A percentile compares a stretch with the other conserved stretches of the same genome.
Conservation (phyloP, 30 jellyfish, hydroid and myxozoan genomes). For the Turritopsis dohrnii region DNA sequence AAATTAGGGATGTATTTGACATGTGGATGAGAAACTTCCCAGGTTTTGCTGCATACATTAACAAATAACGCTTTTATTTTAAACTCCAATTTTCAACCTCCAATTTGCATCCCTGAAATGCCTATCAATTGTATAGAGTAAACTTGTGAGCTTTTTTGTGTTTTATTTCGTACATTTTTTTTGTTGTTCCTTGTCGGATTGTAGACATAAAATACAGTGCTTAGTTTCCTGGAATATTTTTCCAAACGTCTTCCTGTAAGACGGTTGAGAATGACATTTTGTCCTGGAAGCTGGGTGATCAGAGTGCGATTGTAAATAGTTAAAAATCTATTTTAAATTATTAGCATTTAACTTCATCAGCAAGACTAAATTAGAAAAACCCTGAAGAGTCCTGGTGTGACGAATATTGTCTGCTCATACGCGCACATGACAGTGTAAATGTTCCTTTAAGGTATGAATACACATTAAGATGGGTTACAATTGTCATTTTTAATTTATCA, state of each 20-base stretch:
- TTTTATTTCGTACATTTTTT: neutral
- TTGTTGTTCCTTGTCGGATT: neutral
- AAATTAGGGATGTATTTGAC: no score
- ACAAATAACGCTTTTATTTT: no score
- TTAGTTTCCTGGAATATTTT: neutral
- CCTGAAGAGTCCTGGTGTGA: neutral
- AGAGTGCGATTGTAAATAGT: conserved; percentile 2
- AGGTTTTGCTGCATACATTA: no score
- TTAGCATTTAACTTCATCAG: neutral
- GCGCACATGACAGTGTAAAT: neutral
- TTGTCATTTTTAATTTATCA: neutral
- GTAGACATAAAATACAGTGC: neutral
- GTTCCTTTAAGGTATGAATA: neutral
- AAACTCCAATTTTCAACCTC: neutral
- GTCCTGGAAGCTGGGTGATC: neutral
- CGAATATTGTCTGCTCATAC: neutral
- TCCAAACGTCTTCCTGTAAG: neutral
- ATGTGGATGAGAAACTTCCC: no score
- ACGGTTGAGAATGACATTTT: neutral
- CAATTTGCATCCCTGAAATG: neutral
- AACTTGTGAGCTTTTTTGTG: neutral
- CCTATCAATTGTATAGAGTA: neutral
- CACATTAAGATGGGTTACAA: conserved; percentile 7
- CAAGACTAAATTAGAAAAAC: neutral
- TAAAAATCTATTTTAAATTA: conserved; percentile 12